phyloP scores from a whole-genome alignment of 2,888 invertebrate species.

The Pterostichus niger region DNA sequence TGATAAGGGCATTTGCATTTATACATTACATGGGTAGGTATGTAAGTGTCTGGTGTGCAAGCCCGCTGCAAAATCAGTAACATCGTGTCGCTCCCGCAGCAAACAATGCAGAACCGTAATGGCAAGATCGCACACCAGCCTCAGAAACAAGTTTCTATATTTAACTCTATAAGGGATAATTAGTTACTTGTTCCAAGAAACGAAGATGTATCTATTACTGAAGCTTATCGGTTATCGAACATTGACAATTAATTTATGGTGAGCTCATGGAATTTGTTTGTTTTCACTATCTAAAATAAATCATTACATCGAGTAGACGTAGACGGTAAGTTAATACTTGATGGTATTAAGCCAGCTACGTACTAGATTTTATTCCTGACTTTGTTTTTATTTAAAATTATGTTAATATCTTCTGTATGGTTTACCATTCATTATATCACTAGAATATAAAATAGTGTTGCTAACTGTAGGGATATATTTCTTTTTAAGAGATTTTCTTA shows the following conservation, averaged over 20 bases:
- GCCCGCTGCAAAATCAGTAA: background rate
- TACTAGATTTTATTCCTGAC: too few relatives aligned
- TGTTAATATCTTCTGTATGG: too few relatives aligned
- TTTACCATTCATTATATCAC: too few relatives aligned
- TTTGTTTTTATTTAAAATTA: too few relatives aligned
- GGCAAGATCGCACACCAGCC: conserved; percentile 19
- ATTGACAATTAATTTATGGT: conserved; percentile 47
- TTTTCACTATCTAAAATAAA: conserved; percentile 44
- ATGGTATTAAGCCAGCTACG: too few relatives aligned
- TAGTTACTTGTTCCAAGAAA: conserved; percentile 53
- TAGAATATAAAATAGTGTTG: too few relatives aligned
- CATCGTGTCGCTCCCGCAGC: conserved; percentile 11
- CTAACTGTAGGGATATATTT: too few relatives aligned
- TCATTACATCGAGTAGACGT: background rate
- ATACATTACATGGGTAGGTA: conserved; percentile 43
- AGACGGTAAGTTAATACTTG: too few relatives aligned
- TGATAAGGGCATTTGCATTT: conserved; percentile 66
- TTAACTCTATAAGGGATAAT: conserved; percentile 53
- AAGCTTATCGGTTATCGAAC: conserved; percentile 29
- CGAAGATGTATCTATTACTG: conserved; percentile 51
- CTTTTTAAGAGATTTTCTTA: too few relatives aligned
- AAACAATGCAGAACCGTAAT: conserved; percentile 42
- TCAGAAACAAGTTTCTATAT: conserved; percentile 39
- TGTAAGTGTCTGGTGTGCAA: conserved; percentile 19
- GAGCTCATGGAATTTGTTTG: conserved; percentile 34